These are phyloP conservation scores for Chelon auratus DNA, from an alignment of 2,797 vertebrate species.

Conservation along the genomic window DNA sequence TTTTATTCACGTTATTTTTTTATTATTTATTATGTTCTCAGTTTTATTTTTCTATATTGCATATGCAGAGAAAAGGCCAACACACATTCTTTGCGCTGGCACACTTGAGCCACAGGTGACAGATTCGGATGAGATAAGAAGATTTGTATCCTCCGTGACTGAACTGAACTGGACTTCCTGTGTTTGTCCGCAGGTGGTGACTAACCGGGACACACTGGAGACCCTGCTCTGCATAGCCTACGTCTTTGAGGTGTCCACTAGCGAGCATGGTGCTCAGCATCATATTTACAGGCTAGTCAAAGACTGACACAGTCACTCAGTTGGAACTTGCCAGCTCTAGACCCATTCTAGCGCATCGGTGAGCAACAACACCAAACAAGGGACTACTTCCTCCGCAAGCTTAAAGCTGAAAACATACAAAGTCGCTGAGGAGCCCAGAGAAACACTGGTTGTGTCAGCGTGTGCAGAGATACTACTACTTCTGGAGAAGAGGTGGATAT, in stretches of 20 bases:
- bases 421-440: constrained; percentile 56
- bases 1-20: too few relatives aligned
- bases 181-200: constrained; percentile 86
- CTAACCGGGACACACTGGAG: constrained; percentile 93
- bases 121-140: too few relatives aligned
- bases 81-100: too few relatives aligned
- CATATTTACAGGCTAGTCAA: constrained; percentile 94
- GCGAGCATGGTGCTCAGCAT: constrained; percentile 92
- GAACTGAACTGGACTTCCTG: constrained; percentile 16
- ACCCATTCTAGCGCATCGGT: constrained; percentile 63
- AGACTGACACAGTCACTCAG: constrained; percentile 83
- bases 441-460: constrained; percentile 52
- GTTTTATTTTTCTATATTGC: too few relatives aligned
- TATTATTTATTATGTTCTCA: too few relatives aligned
- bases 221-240: constrained; percentile 91
- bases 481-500: constrained; percentile 57
- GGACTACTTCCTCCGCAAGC: constrained; percentile 65
- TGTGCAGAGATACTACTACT: constrained; percentile 58
- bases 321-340: constrained; percentile 56
- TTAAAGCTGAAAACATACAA: constrained; percentile 57
- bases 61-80: too few relatives aligned
- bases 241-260: constrained; percentile 93
- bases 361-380: constrained; percentile 59
- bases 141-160: not conserved
- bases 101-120: too few relatives aligned